Conservation (phyloP, 64 coral and sea anemone species). For the Porites lutea region DNA sequence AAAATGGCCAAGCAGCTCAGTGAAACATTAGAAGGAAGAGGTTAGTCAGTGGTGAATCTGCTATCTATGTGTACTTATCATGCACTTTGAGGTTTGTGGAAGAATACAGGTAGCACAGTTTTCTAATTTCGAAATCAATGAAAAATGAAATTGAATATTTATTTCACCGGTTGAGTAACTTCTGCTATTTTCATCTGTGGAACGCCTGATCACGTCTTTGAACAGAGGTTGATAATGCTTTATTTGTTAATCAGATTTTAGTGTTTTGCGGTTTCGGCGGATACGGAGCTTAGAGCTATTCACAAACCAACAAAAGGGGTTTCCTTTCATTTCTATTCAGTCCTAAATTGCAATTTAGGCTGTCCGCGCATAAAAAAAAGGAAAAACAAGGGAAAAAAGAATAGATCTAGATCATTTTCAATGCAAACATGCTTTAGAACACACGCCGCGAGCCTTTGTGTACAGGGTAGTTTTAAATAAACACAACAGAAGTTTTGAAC, state of each 20-base stretch:
- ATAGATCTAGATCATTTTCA: constrained; percentile 9
- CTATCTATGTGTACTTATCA: not conserved
- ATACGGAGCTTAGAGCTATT: not conserved
- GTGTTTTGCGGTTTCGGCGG: constrained; percentile 4
- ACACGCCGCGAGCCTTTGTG: constrained; percentile 29
- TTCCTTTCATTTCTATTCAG: not conserved
- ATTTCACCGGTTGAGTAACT: not conserved
- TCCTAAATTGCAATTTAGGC: not conserved
- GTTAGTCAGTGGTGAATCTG: constrained; percentile 9
- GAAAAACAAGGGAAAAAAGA: not conserved
- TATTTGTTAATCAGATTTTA: not conserved
- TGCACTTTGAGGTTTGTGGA: not conserved
- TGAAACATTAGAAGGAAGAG: constrained; percentile 71
- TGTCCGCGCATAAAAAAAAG: not conserved
- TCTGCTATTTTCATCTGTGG: not conserved
- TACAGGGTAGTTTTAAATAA: not conserved
- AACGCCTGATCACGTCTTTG: not conserved
- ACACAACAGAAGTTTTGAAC: not conserved
- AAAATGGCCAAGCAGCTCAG: constrained; percentile 69
- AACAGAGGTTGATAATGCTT: not conserved
- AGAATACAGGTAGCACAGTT: not conserved
- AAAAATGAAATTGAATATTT: not conserved
- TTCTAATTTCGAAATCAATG: too few species aligned
- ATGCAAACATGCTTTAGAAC: constrained; percentile 23
- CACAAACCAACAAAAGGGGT: not conserved